Conservation (phyloP, 2,888 invertebrate genomes). For the Spilosoma lubricipeda region DNA sequence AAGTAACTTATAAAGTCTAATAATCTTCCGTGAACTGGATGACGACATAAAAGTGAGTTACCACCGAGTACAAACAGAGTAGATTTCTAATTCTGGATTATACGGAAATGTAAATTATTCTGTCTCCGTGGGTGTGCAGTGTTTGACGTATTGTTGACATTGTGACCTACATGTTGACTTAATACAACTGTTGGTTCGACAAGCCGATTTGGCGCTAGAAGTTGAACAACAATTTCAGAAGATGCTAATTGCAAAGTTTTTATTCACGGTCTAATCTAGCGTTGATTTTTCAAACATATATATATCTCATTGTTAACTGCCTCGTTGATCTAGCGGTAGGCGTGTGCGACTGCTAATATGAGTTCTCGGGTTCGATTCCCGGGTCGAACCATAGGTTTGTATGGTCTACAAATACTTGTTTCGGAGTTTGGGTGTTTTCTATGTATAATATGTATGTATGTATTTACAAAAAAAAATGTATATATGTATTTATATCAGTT, state of each 20-base stretch:
- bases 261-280: too few relatives aligned
- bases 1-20: background rate
- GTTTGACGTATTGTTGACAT: constrained; percentile 10
- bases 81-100: constrained; percentile 7
- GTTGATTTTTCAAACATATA: too few relatives aligned
- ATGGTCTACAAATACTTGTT: too few relatives aligned
- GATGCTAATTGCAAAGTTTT: background rate
- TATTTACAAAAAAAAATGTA: too few relatives aligned
- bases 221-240: background rate
- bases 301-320: too few relatives aligned
- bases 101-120: constrained; percentile 1
- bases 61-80: background rate
- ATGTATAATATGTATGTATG: too few relatives aligned
- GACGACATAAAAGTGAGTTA: background rate
- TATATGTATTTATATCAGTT: too few relatives aligned
- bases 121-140: background rate
- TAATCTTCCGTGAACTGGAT: background rate
- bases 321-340: too few relatives aligned
- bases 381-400: too few relatives aligned
- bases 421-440: too few relatives aligned
- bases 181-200: background rate
- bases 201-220: background rate
- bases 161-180: constrained; percentile 5
- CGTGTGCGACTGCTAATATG: too few relatives aligned
- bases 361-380: too few relatives aligned